Percentiles rank a stretch among this genome's conserved stretches.
phyloP scores from a whole-genome alignment of 2,888 invertebrate genomes.

The Drosophila borborema region DNA sequence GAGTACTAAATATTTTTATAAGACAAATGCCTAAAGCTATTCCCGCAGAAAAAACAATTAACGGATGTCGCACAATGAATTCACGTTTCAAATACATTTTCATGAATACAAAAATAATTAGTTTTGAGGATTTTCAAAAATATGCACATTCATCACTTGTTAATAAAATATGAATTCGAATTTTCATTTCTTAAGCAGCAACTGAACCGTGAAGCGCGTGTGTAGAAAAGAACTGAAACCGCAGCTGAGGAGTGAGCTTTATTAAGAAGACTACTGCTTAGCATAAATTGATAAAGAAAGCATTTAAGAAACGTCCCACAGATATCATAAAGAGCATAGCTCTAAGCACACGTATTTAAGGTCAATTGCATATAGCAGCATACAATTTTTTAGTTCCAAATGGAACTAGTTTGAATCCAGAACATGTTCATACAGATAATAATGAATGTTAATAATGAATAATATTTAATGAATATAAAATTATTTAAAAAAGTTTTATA shows the following conservation, averaged over 20 bases:
- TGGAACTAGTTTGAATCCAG: background rate
- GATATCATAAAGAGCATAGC: background rate
- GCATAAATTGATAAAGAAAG: slow-evolving; percentile 9
- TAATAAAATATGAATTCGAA: background rate
- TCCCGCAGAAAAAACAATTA: background rate
- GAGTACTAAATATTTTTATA: slow-evolving; percentile 1
- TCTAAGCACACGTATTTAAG: slow-evolving; percentile 4
- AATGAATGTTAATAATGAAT: background rate
- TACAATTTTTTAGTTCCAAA: background rate
- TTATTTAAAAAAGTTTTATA: too few relatives aligned
- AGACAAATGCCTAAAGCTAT: background rate
- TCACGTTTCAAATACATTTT: slow-evolving; percentile 10
- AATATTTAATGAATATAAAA: background rate
- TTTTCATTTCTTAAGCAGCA: background rate
- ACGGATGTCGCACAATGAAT: slow-evolving; percentile 1
- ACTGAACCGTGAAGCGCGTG: background rate
- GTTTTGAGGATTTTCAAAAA: background rate
- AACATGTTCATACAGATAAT: background rate
- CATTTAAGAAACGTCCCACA: background rate
- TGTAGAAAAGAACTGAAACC: background rate
- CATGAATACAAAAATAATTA: background rate
- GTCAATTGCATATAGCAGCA: background rate
- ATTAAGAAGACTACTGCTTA: background rate
- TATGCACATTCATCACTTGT: background rate
- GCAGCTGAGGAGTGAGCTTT: background rate